Evolutionary conservation across 2,797 vertebrate genomes (phyloP), one percentile per base, ranked within the genome.

Genomic region (Chrysocyon brachyurus): DNA sequence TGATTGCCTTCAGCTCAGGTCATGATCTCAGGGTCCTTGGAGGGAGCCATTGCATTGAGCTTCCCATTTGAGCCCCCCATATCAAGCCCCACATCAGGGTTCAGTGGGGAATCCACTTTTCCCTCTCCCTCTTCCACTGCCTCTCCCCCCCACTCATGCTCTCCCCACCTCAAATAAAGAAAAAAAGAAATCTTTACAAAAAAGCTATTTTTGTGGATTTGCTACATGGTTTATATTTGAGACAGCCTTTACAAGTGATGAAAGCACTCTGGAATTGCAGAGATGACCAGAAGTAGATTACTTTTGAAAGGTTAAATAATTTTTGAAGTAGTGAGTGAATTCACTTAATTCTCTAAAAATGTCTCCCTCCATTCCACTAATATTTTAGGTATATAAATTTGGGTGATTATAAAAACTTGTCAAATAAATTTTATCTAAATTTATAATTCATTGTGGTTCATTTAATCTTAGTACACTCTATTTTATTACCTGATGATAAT

Each of bases 131-230:
- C 31, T 68, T n/a, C n/a, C 9, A 68, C 66, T 68, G 66, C n/a
- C 66, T 68, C 66, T 68, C 17, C n/a, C n/a, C 17, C n/a, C 9
- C 6, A 8, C 40, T 46, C 40, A 46, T 8, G 40, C 40, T 46
- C 40, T 46, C 40, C 40, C 40, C 40, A 46, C 6, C 40, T 46
- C 40, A 46, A 46, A 46, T 46, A 46, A 46, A 46, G 40, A 46
- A 46, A 46, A 8, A 46, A 46, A 46, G 40, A 46, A 46, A 46
- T 46, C 40, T 46, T 28, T 1, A 19, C 33, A 33, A 66, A 77
- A 78, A 24, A 95, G 17, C n/a, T 56, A 22, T 77, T 96, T 95
- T 52, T 70, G 21, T 81, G 22, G 9, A 87, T 77, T 91, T 87
- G 28, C n/a, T 91, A 16, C 72, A 70, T 77, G n/a, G n/a, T 68